Percentiles rank a stretch among this genome's conserved stretches.
Conservation (phyloP, 2,113 vertebrate species). For the western clawed frog (Xenopus tropicalis) region UCB_Xtro_10.0 CM004448.2:60077001-60077500, state of each 20-base stretch:
- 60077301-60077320: constrained; percentile 83
- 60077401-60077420: background rate
- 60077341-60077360: background rate
- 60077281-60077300: constrained; percentile 94
- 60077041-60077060: too few relatives aligned
- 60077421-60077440: too few relatives aligned
- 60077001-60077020: too few relatives aligned
- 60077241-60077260: constrained; percentile 86
- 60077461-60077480: too few relatives aligned
- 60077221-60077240: constrained; percentile 76
- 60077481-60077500: too few relatives aligned
- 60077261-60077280: constrained; percentile 91
- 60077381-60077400: background rate
- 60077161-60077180: background rate
- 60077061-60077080: too few relatives aligned
- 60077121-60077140: background rate
- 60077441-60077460: too few relatives aligned
- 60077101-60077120: too few relatives aligned
- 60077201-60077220: background rate
- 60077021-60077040: too few relatives aligned
- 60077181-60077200: background rate
- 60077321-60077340: background rate
- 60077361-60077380: background rate
- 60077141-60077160: too few relatives aligned
- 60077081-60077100: too few relatives aligned